Evolutionary conservation across 2,888 invertebrate species (phyloP), one percentile per base, ranked within the genome.

Genomic region (Rhagonycha fulva): DNA sequence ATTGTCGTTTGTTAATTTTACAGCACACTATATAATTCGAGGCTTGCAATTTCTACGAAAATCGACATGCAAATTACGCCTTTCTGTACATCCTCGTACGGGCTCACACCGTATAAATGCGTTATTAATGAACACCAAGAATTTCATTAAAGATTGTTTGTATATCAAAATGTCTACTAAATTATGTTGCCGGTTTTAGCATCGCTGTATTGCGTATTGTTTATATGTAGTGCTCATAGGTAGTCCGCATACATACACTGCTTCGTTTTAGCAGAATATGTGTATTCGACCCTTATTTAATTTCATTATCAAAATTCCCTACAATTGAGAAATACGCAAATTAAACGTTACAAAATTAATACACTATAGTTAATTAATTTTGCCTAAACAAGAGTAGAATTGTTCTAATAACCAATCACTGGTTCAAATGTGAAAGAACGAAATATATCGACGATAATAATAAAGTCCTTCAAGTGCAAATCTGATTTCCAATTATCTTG

Each of bases 71-170:
- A 32, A 79, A 76, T 70, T 72, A 61, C 79, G 79, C 78, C 79
- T 76, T 73, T 76, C 70, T 76, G 78, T 68, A 77, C 75, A 66
- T 70, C 26, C 24, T 71, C 63, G 61, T 75, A 77, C 61, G 75
- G 75, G 26, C 72, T 26, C 67, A 62, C 70, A 67, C 68, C 69
- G 78, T 75, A 85, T 90, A 91, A 66, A 91, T 91, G 90, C 89
- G 90, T 90, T 91, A 91, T 91, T 91, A 91, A 91, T 91, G 91
- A 91, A 91, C 90, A 90, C 89, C 90, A 91, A 90, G 91, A 91
- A 91, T 91, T 91, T 91, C 90, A 91, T 91, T 91, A 89, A 90
- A 90, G 90, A 90, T 90, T 89, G 90, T 90, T 90, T 90, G 90
- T 90, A 89, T 90, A 90, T 90, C 90, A 89, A 90, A 89, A 89